phyloP scores from a whole-genome alignment of 1,140 invertebrate species.

The Monomorium pharaonis region DNA sequence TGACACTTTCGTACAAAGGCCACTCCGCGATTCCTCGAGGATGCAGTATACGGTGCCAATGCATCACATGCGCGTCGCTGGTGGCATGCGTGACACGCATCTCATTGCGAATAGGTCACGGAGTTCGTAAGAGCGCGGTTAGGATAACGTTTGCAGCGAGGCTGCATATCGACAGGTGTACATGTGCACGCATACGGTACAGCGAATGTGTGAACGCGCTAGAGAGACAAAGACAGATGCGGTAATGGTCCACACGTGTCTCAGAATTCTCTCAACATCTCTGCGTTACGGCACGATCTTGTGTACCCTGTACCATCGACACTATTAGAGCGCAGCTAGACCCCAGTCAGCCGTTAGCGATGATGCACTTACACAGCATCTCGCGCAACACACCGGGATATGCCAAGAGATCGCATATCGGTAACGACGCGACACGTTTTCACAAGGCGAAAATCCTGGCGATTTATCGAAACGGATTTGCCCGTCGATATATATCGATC shows the following conservation, averaged over 20 bases:
- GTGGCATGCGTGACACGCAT: slow-evolving; percentile 71
- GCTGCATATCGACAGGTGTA: slow-evolving; percentile 34
- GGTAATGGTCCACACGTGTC: neutral
- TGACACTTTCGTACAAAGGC: neutral
- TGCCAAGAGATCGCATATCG: slow-evolving; percentile 28
- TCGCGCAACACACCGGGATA: slow-evolving; percentile 20
- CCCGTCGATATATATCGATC: neutral
- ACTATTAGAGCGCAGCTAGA: slow-evolving; percentile 10
- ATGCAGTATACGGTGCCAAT: neutral
- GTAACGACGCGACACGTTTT: slow-evolving; percentile 19
- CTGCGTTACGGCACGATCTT: slow-evolving; percentile 31
- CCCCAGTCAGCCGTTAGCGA: slow-evolving; percentile 18
- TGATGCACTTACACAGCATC: slow-evolving; percentile 27
- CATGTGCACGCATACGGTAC: neutral
- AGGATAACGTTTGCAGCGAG: slow-evolving; percentile 56
- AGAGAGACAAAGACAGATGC: slow-evolving; percentile 15
- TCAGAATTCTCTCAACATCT: slow-evolving; percentile 36
- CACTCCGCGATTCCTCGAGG: slow-evolving; percentile 36
- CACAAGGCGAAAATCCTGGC: neutral
- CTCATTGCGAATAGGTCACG: slow-evolving; percentile 65
- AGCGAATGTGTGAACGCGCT: neutral
- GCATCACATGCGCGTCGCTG: slow-evolving; percentile 34
- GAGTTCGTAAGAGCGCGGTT: slow-evolving; percentile 52
- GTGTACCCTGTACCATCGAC: neutral
- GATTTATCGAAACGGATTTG: slow-evolving; percentile 27